A percentile compares a stretch with the other conserved stretches of the same genome.
These are phyloP conservation scores for Neogale vison DNA, from an alignment of 2,113 vertebrate genomes.

Conservation along the genomic window DNA sequence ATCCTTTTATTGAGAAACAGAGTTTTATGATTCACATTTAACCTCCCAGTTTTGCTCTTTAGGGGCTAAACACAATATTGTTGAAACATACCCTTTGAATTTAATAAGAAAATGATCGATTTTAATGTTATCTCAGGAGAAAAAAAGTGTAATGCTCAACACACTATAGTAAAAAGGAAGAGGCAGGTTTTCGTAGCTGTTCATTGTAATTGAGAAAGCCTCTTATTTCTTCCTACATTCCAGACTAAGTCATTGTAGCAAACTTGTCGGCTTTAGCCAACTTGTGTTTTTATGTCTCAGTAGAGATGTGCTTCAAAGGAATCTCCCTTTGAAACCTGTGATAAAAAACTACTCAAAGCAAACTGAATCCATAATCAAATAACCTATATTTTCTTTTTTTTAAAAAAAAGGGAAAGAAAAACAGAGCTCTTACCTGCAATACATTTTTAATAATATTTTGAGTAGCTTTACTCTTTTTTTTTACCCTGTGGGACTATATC, in stretches of 20 bases:
- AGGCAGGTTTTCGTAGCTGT: background rate
- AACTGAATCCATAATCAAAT: conserved; percentile 63
- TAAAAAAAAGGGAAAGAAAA: background rate
- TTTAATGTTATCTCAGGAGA: conserved; percentile 1
- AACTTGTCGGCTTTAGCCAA: conserved; percentile 43
- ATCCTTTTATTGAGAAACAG: conserved; percentile 7
- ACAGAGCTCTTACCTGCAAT: conserved; percentile 47
- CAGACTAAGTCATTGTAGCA: conserved; percentile 22
- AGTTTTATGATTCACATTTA: conserved; percentile 51
- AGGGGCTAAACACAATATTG: background rate
- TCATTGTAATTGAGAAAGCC: conserved; percentile 13
- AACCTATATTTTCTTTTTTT: conserved; percentile 21
- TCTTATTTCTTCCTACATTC: conserved; percentile 7
- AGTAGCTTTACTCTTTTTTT: conserved; percentile 43
- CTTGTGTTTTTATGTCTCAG: conserved; percentile 48
- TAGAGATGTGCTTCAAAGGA: conserved; percentile 68
- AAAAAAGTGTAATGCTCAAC: background rate
- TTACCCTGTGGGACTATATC: background rate
- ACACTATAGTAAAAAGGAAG: background rate
- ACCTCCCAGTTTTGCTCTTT: conserved; percentile 23
- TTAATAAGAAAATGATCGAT: conserved; percentile 52
- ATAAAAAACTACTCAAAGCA: conserved; percentile 69
- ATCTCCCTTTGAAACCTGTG: conserved; percentile 62
- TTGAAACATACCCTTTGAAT: conserved; percentile 37
- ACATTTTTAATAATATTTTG: conserved; percentile 68